A percentile compares a stretch with the other conserved stretches of the same genome.
These are phyloP conservation scores for Melinaea menophilus DNA, from an alignment of 2,888 invertebrate species.

Conservation along the genomic window DNA sequence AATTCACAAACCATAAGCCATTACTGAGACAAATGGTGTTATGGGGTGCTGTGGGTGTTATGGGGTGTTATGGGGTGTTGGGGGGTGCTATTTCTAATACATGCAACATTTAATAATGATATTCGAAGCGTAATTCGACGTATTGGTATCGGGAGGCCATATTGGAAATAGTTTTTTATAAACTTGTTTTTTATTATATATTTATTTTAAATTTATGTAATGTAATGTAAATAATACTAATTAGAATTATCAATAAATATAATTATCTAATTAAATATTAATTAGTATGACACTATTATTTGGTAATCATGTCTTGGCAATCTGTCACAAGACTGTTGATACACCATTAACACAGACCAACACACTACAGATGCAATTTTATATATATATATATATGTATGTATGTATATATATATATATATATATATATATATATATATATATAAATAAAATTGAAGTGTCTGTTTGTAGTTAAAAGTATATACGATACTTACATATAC, in stretches of 20 bases:
- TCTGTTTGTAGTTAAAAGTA: no score
- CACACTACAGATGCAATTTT: not conserved
- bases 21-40: slow-evolving; percentile 39
- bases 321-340: not conserved
- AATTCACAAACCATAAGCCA: slow-evolving; percentile 54
- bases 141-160: slow-evolving; percentile 36
- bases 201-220: no score
- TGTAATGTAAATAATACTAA: no score
- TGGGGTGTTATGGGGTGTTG: slow-evolving; percentile 42
- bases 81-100: slow-evolving; percentile 60
- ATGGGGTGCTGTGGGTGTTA: slow-evolving; percentile 27
- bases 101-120: slow-evolving; percentile 73
- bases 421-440: no score
- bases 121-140: slow-evolving; percentile 46
- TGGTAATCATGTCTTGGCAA: not conserved
- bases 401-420: no score
- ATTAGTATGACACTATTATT: slow-evolving; percentile 1
- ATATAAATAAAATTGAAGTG: no score
- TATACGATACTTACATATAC: no score
- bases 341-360: not conserved
- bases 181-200: no score
- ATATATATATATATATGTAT: no score
- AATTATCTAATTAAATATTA: not conserved
- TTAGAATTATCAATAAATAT: no score
- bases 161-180: slow-evolving; percentile 12